phyloP scores from a whole-genome alignment of 2,797 vertebrate species.

The Coreius guichenoti region DNA sequence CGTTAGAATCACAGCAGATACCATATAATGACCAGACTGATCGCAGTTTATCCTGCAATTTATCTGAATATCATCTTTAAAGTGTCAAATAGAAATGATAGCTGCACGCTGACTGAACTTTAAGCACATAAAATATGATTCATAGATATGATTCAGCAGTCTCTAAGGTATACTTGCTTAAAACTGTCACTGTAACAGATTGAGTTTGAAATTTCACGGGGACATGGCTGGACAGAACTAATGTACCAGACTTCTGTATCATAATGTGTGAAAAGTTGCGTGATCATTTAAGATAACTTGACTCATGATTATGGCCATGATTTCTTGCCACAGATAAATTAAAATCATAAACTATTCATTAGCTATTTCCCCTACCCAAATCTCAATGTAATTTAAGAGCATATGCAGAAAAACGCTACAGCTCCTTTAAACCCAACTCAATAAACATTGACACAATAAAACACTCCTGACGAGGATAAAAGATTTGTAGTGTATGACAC shows the following conservation, averaged over 20 bases:
- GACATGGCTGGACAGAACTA: constrained; percentile 1
- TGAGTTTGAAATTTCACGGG: constrained; percentile 11
- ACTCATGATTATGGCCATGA: not conserved
- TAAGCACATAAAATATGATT: constrained; percentile 74
- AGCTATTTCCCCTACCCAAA: not conserved
- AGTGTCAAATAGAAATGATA: constrained; percentile 63
- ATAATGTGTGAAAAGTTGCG: constrained; percentile 20
- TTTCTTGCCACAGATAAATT: not conserved
- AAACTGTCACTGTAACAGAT: constrained; percentile 52
- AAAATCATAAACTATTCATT: not conserved
- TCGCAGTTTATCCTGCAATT: constrained; percentile 74
- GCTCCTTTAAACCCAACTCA: not conserved
- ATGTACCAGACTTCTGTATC: constrained; percentile 21
- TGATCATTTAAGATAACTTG: not conserved
- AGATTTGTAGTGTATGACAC: constrained; percentile 69
- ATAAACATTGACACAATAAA: constrained; percentile 43
- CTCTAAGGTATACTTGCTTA: constrained; percentile 69
- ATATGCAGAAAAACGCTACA: not conserved
- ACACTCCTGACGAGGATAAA: constrained; percentile 13
- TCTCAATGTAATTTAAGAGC: not conserved
- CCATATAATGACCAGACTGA: not conserved
- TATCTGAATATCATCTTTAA: constrained; percentile 77
- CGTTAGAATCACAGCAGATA: not conserved
- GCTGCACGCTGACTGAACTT: constrained; percentile 65
- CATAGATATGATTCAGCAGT: constrained; percentile 67